Conservation (phyloP, 2,888 invertebrate species). For the Hypomecis atomaria region DNA sequence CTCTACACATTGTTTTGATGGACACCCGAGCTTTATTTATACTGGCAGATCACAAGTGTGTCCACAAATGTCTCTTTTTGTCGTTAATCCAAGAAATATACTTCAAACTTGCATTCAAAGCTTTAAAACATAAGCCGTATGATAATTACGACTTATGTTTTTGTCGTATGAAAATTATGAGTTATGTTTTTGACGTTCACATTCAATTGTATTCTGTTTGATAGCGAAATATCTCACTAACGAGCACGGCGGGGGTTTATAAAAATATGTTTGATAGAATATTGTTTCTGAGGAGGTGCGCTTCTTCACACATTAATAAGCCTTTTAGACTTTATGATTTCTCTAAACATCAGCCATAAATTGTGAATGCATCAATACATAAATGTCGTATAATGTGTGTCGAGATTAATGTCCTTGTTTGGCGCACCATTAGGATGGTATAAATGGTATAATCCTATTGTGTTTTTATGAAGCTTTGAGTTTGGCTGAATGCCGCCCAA, state of each 20-base stretch:
- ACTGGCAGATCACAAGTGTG: slow-evolving; percentile 55
- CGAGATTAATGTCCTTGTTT: slow-evolving; percentile 83
- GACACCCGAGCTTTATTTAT: neutral
- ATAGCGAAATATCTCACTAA: slow-evolving; percentile 76
- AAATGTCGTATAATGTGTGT: slow-evolving; percentile 62
- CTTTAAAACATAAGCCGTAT: slow-evolving; percentile 57
- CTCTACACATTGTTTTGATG: slow-evolving; percentile 50
- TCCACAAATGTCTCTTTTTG: slow-evolving; percentile 61
- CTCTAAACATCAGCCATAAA: slow-evolving; percentile 75
- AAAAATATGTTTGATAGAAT: slow-evolving; percentile 73
- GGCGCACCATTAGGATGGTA: slow-evolving; percentile 78
- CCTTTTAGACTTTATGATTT: slow-evolving; percentile 77
- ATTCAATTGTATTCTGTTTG: slow-evolving; percentile 82
- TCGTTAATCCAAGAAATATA: slow-evolving; percentile 49
- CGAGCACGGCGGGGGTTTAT: slow-evolving; percentile 70
- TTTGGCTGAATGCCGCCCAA: slow-evolving; percentile 68
- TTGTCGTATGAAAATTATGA: slow-evolving; percentile 75
- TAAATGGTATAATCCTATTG: slow-evolving; percentile 81
- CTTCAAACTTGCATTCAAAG: slow-evolving; percentile 54
- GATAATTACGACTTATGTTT: slow-evolving; percentile 77
- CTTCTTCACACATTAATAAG: slow-evolving; percentile 83
- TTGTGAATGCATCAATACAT: slow-evolving; percentile 79
- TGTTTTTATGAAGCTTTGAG: slow-evolving; percentile 72
- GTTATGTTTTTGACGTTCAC: slow-evolving; percentile 75
- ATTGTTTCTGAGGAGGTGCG: slow-evolving; percentile 70